These are phyloP conservation scores for Sturnus vulgaris DNA, from an alignment of 2,113 vertebrate species.

Conservation along the genomic window DNA sequence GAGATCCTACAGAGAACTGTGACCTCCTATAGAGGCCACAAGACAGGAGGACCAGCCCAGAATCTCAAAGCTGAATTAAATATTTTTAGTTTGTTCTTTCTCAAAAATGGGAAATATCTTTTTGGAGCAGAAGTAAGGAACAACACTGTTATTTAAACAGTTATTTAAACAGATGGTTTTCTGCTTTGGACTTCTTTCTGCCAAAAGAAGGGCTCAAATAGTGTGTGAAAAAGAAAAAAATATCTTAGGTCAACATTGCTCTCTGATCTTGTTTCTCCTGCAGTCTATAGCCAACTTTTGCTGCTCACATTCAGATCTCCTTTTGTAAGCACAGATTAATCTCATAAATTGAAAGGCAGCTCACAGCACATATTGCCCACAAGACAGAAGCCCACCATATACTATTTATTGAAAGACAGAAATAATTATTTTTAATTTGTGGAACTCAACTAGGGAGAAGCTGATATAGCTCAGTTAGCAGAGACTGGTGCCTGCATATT, in stretches of 20 bases:
- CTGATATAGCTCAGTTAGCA: conserved; percentile 40
- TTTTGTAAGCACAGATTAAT: conserved; percentile 22
- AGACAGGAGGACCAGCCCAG: background rate
- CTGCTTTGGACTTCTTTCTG: background rate
- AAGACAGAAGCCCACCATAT: background rate
- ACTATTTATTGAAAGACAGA: background rate
- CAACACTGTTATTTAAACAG: background rate
- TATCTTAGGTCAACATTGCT: background rate
- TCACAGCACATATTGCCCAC: background rate
- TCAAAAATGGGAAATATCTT: background rate
- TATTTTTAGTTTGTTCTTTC: background rate
- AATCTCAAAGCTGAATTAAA: background rate
- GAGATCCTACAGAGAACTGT: background rate
- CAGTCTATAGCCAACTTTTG: background rate
- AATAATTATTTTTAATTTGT: conserved; percentile 50
- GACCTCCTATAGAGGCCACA: background rate
- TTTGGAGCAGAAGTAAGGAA: background rate
- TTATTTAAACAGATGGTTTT: background rate
- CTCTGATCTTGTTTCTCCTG: background rate
- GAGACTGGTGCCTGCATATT: background rate
- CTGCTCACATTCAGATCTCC: background rate
- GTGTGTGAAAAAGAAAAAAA: background rate
- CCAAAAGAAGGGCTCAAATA: background rate
- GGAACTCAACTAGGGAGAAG: conserved; percentile 5
- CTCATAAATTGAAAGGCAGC: conserved; percentile 6